phyloP scores from a whole-genome alignment of 2,888 invertebrate genomes.

The Melanchra persicariae region DNA sequence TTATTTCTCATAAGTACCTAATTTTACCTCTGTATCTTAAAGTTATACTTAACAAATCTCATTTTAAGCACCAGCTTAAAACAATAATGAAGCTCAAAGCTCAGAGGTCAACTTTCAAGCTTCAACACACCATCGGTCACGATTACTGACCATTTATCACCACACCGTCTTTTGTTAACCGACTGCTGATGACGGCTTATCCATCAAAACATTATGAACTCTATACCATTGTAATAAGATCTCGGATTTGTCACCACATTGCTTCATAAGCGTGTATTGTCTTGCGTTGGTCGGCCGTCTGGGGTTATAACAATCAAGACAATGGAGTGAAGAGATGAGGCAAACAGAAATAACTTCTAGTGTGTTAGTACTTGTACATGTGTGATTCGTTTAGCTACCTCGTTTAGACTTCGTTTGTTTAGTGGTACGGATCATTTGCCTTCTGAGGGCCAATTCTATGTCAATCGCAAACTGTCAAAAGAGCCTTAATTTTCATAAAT shows the following conservation, averaged over 20 bases:
- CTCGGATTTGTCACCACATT: constrained; percentile 66
- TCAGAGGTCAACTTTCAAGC: constrained; percentile 56
- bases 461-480: no score
- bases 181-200: constrained; percentile 62
- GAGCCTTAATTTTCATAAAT: no score
- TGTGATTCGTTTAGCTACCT: constrained; percentile 21
- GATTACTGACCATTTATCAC: constrained; percentile 71
- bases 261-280: constrained; percentile 70
- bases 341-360: constrained; percentile 60
- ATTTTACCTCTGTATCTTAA: background rate
- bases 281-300: constrained; percentile 56
- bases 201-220: constrained; percentile 69
- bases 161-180: constrained; percentile 64
- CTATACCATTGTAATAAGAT: constrained; percentile 70
- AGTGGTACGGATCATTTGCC: constrained; percentile 16
- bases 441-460: no score
- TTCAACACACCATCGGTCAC: constrained; percentile 54
- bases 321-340: constrained; percentile 57
- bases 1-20: background rate
- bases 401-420: constrained; percentile 28
- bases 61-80: constrained; percentile 4
- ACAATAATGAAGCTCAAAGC: constrained; percentile 33
- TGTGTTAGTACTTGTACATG: constrained; percentile 28
- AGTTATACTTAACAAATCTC: background rate
- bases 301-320: constrained; percentile 57